A percentile compares a stretch with the other conserved stretches of the same genome.
Conservation (phyloP, 1,140 invertebrate genomes). For the Proales similis region DNA sequence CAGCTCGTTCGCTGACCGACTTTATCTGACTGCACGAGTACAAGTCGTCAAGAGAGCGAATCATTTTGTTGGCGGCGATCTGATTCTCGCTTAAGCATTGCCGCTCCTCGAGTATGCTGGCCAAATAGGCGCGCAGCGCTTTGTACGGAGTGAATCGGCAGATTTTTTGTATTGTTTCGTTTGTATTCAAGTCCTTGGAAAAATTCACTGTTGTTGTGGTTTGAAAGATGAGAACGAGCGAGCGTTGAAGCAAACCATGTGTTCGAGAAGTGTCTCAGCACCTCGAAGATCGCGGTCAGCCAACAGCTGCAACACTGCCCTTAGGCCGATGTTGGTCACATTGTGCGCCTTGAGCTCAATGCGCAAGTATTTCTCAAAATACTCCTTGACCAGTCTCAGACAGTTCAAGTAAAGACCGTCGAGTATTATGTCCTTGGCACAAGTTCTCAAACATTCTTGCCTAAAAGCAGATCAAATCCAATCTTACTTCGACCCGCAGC, state of each 20-base stretch:
- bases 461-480: background rate
- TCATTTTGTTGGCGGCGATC: too few relatives aligned
- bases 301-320: conserved; percentile 21
- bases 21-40: too few relatives aligned
- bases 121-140: conserved; percentile 16
- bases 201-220: background rate
- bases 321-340: conserved; percentile 19
- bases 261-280: conserved; percentile 25
- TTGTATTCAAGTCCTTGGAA: conserved; percentile 19
- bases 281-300: conserved; percentile 24
- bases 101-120: conserved; percentile 9
- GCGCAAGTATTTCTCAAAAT: conserved; percentile 29
- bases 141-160: conserved; percentile 30
- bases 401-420: conserved; percentile 33
- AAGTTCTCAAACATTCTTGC: background rate
- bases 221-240: background rate
- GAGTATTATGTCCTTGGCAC: conserved; percentile 13
- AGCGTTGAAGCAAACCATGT: conserved; percentile 1
- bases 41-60: too few relatives aligned
- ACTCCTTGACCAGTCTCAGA: conserved; percentile 19
- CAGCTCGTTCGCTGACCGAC: too few relatives aligned
- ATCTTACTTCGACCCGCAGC: conserved; percentile 14
- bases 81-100: conserved; percentile 27
- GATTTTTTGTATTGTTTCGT: conserved; percentile 32
- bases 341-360: conserved; percentile 14